These are phyloP conservation scores for Xestia rhomboidea DNA, from an alignment of 2,888 invertebrate genomes.

Conservation along the genomic window DNA sequence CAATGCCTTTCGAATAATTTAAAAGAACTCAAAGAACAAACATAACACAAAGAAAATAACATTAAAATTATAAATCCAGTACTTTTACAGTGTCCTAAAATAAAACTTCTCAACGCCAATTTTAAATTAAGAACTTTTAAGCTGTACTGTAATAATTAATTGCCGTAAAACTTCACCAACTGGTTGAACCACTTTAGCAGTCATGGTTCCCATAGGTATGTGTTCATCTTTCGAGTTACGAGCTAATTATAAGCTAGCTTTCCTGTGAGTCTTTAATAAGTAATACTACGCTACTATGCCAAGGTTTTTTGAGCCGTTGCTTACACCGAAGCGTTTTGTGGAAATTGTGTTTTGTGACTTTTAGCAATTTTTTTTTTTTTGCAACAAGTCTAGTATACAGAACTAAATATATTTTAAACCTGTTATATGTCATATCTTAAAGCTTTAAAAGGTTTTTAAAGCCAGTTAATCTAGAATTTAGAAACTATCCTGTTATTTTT, in stretches of 20 bases:
- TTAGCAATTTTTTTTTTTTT: neutral
- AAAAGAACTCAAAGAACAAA: constrained; percentile 11
- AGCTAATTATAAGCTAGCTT: constrained; percentile 80
- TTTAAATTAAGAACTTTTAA: constrained; percentile 59
- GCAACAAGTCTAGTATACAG: neutral
- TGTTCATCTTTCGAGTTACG: constrained; percentile 75
- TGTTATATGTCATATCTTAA: neutral
- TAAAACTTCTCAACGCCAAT: constrained; percentile 58
- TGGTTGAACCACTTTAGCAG: constrained; percentile 61
- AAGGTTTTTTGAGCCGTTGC: constrained; percentile 60
- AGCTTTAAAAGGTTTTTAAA: neutral
- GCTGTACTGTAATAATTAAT: constrained; percentile 66
- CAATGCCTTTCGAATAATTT: neutral
- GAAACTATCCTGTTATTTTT: neutral
- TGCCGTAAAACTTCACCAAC: constrained; percentile 55
- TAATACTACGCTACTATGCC: constrained; percentile 75
- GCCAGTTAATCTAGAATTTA: neutral
- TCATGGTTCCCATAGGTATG: constrained; percentile 70
- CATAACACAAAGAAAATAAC: constrained; percentile 28
- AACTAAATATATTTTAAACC: neutral
- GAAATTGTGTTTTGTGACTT: neutral
- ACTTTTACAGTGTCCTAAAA: constrained; percentile 31
- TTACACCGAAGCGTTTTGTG: constrained; percentile 67
- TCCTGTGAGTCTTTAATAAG: constrained; percentile 78
- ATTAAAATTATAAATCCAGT: constrained; percentile 36